Base-by-base conservation (phyloP, 2,113 vertebrate species). In the Phyllopteryx taeniolatus region DNA sequence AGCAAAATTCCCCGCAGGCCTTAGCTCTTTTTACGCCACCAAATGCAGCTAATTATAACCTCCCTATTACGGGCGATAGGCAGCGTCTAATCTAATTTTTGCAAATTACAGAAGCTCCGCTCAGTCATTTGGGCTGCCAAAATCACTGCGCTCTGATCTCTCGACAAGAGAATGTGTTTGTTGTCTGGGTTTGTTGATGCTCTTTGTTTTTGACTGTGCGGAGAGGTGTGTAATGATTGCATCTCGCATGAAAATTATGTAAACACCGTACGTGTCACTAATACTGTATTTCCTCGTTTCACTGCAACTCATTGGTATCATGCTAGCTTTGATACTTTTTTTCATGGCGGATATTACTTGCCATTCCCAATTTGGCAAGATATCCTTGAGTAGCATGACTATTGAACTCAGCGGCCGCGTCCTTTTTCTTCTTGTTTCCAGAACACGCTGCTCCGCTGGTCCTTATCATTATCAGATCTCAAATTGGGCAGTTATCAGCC, bases 31-130 rank as follows among this genome's bases (percentile, higher is more conserved):
- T 47, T 66, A 27, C 22, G n/a, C 64, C 64, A 47, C 44, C 64
- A 66, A 61, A 66, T 47, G 43, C 44, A 17, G 44, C 64, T 47
- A 66, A 66, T 33, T 61, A 77, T 74, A 70, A 66, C 35, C 54
- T 0, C 5, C 46, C 51, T 39, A 73, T 78, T 60, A 77, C 83
- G 4, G 42, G 22, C 62, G 64, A 46, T 67, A 66, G 42, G 72
- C 78, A 68, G 54, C 62, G 54, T 76, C 61, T 49, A 77, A 86
- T 87, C 75, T 71, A 78, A 80, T 68, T 75, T 76, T 70, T 9
- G 47, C 73, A 62, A 83, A 82, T 81, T 72, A 76, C 79, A 61
- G 71, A 70, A 51, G 64, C 20, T 69, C 74, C 44, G 54, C 42
- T 68, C 15, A 27, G 43, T 47, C 22, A 27, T 9, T 31, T 4